phyloP scores from a whole-genome alignment of 2,113 vertebrate genomes.

The Leucoraja erinaceus region DNA sequence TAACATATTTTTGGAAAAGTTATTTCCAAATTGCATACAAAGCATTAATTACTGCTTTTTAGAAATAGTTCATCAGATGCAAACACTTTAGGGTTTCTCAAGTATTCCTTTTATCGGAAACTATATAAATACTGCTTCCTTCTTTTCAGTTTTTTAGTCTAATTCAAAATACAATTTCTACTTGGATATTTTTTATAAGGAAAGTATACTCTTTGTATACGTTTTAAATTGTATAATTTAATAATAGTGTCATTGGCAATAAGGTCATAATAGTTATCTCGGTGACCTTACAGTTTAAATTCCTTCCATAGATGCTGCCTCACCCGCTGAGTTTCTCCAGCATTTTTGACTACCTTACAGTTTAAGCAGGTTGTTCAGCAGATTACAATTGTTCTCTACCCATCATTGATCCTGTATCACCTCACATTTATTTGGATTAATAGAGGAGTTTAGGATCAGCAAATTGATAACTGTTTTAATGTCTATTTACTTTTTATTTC shows the following conservation, averaged over 20 bases:
- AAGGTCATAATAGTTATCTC: background rate
- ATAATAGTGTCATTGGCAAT: background rate
- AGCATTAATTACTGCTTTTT: background rate
- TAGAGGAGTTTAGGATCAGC: background rate
- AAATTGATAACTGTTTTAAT: background rate
- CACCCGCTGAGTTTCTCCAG: too few relatives aligned
- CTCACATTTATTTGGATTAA: background rate
- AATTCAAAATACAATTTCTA: background rate
- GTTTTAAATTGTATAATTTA: background rate
- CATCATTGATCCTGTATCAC: background rate
- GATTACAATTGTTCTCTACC: background rate
- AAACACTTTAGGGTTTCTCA: background rate
- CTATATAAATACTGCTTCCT: background rate
- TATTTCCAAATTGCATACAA: background rate
- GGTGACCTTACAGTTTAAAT: background rate
- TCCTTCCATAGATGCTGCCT: too few relatives aligned
- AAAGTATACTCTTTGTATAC: background rate
- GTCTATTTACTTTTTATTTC: background rate
- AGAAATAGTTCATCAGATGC: background rate
- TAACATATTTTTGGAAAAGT: background rate
- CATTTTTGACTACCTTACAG: background rate
- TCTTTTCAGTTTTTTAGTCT: too few relatives aligned
- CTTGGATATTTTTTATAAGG: background rate
- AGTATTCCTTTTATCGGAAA: background rate
- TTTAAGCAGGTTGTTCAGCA: background rate